A percentile compares a stretch with the other conserved stretches of the same genome.
These are phyloP conservation scores for Ennomos erosarius DNA, from an alignment of 2,888 invertebrate genomes.

Conservation along the genomic window DNA sequence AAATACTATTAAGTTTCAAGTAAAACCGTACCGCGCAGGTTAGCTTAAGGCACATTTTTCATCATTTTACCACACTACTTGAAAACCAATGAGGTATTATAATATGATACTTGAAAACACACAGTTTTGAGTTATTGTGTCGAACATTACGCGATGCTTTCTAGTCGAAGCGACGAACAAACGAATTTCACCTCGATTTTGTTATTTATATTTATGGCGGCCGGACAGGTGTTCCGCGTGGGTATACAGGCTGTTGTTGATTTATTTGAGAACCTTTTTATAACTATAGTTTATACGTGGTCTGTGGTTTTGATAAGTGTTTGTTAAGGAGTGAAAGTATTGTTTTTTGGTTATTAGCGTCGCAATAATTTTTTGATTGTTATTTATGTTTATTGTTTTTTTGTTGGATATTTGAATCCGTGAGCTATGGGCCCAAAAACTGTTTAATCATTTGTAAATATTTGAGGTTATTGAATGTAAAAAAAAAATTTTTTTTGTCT, in stretches of 20 bases:
- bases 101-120: background rate
- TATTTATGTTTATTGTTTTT: background rate
- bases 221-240: slow-evolving; percentile 66
- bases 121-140: slow-evolving; percentile 3
- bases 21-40: too few species aligned
- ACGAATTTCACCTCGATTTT: slow-evolving; percentile 75
- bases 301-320: slow-evolving; percentile 13
- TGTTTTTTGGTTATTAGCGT: slow-evolving; percentile 9
- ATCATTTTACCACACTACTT: too few species aligned
- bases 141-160: slow-evolving; percentile 55
- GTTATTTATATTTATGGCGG: slow-evolving; percentile 68
- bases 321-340: slow-evolving; percentile 25
- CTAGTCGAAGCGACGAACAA: slow-evolving; percentile 66
- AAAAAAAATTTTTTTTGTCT: too few species aligned
- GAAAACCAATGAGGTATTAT: background rate
- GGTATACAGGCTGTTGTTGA: slow-evolving; percentile 58
- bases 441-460: too few species aligned
- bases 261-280: slow-evolving; percentile 29
- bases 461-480: too few species aligned
- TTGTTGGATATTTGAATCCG: too few species aligned
- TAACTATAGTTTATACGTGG: slow-evolving; percentile 9
- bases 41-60: too few species aligned
- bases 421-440: too few species aligned
- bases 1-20: too few species aligned
- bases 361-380: background rate